phyloP scores from a whole-genome alignment of 1,140 invertebrate species.

The Protaetia brevitarsis region DNA sequence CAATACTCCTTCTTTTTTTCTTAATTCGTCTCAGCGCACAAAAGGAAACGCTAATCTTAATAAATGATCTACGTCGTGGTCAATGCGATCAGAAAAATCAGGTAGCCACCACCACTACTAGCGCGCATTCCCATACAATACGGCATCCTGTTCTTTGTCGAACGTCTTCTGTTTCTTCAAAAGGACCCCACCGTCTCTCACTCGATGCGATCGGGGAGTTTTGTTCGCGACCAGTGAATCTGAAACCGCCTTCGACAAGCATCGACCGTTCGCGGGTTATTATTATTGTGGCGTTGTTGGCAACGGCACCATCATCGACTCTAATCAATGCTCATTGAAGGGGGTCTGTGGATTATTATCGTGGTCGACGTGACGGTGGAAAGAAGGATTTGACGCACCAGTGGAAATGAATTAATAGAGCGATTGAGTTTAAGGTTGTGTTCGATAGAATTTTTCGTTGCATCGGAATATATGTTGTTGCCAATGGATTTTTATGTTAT shows the following conservation, averaged over 20 bases:
- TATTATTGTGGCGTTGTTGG: background rate
- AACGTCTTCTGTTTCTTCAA: background rate
- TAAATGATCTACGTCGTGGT: background rate
- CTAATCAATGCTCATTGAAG: background rate
- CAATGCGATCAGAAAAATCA: conserved; percentile 15
- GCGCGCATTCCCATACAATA: background rate
- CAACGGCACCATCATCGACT: conserved; percentile 4
- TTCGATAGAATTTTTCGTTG: too few species aligned
- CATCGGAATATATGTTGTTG: too few species aligned
- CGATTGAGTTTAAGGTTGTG: too few species aligned
- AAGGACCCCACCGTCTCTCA: background rate
- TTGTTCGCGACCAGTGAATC: background rate
- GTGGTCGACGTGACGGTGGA: background rate
- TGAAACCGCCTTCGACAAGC: background rate
- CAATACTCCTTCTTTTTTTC: background rate
- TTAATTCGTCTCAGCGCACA: background rate
- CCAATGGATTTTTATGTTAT: too few species aligned
- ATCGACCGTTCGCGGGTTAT: background rate
- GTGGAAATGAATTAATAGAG: too few species aligned
- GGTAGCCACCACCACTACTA: conserved; percentile 9
- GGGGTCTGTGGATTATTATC: too few species aligned
- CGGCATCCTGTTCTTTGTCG: conserved; percentile 10
- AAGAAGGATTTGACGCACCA: too few species aligned
- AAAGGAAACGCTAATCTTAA: conserved; percentile 1
- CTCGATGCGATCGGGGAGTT: background rate